Evolutionary conservation across 92 coral and sea anemone genomes (phyloP), one percentile per base, ranked within the genome.

Genomic region (Epizoanthus rinbou): DNA sequence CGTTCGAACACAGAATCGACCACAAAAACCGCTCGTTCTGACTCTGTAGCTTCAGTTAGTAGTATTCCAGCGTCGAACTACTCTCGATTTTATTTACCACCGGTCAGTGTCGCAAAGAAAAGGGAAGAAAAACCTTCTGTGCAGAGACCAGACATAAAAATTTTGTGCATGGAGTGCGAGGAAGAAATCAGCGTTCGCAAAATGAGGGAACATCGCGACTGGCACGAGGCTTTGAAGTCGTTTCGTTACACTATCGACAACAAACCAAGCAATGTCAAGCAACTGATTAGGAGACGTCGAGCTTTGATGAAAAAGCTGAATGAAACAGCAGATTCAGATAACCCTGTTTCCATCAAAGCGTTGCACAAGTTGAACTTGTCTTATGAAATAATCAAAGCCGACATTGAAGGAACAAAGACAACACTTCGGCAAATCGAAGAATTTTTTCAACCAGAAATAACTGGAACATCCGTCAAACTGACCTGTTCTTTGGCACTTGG

Each of bases 91-190:
- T 22, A 28, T 43, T 78, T 78, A 59, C 82, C 71, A 23, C 82
- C 82, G 17, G 70, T 78, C n/a, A 60, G 41, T 22, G 17, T 63
- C 50, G 4, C 41, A 33, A 78, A 41, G 39, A 76, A 60, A 24
- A 78, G 47, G 74, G 88, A 85, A 58, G 84, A 69, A 69, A 73
- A 74, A 4, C 54, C 60, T 15, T 71, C 56, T 28, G 69, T 74
- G 8, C 52, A 68, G 24, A 85, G 90, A 63, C 92, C 91, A 7
- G 62, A 87, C 75, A 86, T 95, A 56, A 80, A 93, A 28, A 89
- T 94, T 65, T 69, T 91, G 56, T 95, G 98, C 73, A 82, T 94
- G 93, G 91, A 93, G 80, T 95, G 98, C 84, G 94, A 90, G 64
- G 97, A 95, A 82, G 97, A 95, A 75, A 90, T 94, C 9, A 85